Percentiles rank a stretch among this genome's conserved stretches.
phyloP scores from a whole-genome alignment of 2,888 invertebrate genomes.

The Meghimatium bilineatum region DNA sequence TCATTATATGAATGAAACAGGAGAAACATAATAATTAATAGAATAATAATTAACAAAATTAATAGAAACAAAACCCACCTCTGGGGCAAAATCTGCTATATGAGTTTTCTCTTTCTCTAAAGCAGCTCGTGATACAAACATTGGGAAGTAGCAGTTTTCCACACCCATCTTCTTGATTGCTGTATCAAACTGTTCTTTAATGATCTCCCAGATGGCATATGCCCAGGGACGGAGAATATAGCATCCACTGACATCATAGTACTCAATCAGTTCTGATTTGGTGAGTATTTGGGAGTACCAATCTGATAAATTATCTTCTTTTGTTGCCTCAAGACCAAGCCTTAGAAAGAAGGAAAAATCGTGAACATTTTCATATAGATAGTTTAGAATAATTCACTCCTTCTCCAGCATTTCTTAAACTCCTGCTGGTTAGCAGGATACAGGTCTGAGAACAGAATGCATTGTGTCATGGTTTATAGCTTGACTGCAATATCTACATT shows the following conservation, averaged over 20 bases:
- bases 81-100: slow-evolving; percentile 98
- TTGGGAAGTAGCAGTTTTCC: slow-evolving; percentile 98
- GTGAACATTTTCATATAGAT: too few relatives aligned
- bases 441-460: too few relatives aligned
- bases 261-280: slow-evolving; percentile 98
- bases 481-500: too few relatives aligned
- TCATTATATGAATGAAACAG: too few relatives aligned
- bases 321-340: slow-evolving; percentile 93
- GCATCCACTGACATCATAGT: slow-evolving; percentile 99
- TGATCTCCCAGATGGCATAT: slow-evolving; percentile 95
- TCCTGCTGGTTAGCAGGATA: too few relatives aligned
- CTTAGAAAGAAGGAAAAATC: slow-evolving; percentile 57
- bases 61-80: too few relatives aligned
- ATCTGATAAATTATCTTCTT: slow-evolving; percentile 93
- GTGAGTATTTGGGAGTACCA: slow-evolving; percentile 97
- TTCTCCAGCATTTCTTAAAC: too few relatives aligned
- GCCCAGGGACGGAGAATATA: slow-evolving; percentile 99
- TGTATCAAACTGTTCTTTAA: slow-evolving; percentile 89
- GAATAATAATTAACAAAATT: too few relatives aligned
- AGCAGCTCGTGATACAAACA: slow-evolving; percentile 94
- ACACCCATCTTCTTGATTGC: slow-evolving; percentile 94
- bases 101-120: slow-evolving; percentile 97
- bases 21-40: too few relatives aligned
- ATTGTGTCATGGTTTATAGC: too few relatives aligned
- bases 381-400: too few relatives aligned